phyloP scores from a whole-genome alignment of 92 coral and sea anemone species.

The Epizoanthus stellaris region DNA sequence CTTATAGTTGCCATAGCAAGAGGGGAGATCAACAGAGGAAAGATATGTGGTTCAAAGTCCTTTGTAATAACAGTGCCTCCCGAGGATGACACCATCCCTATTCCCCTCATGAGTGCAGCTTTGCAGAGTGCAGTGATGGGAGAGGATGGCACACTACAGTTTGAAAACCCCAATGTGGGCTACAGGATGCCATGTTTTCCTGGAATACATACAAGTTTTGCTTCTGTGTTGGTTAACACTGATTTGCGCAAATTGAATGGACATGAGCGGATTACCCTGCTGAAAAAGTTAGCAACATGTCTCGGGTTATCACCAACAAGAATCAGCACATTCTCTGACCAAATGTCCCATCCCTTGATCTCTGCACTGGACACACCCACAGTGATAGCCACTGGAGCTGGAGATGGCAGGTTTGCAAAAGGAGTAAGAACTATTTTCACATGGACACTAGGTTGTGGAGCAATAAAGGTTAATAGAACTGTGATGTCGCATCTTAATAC shows the following conservation, averaged over 20 bases:
- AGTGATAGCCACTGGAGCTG: slow-evolving; percentile 84
- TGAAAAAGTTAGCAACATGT: slow-evolving; percentile 63
- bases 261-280: slow-evolving; percentile 59
- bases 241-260: slow-evolving; percentile 73
- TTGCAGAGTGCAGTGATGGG: slow-evolving; percentile 31
- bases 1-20: slow-evolving; percentile 83
- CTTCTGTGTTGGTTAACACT: slow-evolving; percentile 65
- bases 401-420: slow-evolving; percentile 80
- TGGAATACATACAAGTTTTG: slow-evolving; percentile 73
- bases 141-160: slow-evolving; percentile 31
- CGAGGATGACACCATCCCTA: slow-evolving; percentile 17
- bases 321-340: slow-evolving; percentile 69
- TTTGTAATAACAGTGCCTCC: slow-evolving; percentile 72
- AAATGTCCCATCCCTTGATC: slow-evolving; percentile 68
- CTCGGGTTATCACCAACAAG: slow-evolving; percentile 57
- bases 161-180: slow-evolving; percentile 25
- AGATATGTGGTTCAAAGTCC: slow-evolving; percentile 85
- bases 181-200: slow-evolving; percentile 66
- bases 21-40: slow-evolving; percentile 59
- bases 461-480: slow-evolving; percentile 65
- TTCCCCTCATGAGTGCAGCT: slow-evolving; percentile 46
- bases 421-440: slow-evolving; percentile 79
- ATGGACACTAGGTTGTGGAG: slow-evolving; percentile 94
- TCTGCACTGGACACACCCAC: slow-evolving; percentile 76
- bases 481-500: slow-evolving; percentile 66